Evolutionary conservation across 2,113 vertebrate species (phyloP).

Genomic region (Epinephelus moara): DNA sequence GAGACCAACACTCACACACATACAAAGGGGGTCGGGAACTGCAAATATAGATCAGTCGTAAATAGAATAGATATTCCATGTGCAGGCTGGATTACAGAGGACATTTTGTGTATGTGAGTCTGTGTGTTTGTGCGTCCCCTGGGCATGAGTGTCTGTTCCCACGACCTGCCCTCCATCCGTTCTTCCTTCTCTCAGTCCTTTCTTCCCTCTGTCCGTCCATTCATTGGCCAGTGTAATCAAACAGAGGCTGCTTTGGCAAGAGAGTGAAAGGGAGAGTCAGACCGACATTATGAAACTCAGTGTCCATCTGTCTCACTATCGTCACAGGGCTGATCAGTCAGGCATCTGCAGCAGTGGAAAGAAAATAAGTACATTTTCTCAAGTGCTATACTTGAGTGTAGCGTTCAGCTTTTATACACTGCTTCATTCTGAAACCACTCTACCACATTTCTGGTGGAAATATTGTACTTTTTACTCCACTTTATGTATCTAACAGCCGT

Average conservation of each 20-base stretch:
- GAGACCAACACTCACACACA: slow-evolving; percentile 54
- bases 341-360: slow-evolving; percentile 1
- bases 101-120: slow-evolving; percentile 57
- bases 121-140: slow-evolving; percentile 63
- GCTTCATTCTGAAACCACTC: neutral
- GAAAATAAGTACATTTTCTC: neutral
- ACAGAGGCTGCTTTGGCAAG: slow-evolving; percentile 57
- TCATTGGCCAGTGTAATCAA: slow-evolving; percentile 65
- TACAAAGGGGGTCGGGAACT: slow-evolving; percentile 61
- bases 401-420: neutral
- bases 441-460: neutral
- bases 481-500: neutral
- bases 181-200: slow-evolving; percentile 59
- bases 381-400: neutral
- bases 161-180: slow-evolving; percentile 76
- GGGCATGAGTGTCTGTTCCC: slow-evolving; percentile 79
- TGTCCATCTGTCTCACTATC: slow-evolving; percentile 38
- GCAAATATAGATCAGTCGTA: slow-evolving; percentile 72
- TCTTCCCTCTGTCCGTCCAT: slow-evolving; percentile 50
- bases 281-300: slow-evolving; percentile 2
- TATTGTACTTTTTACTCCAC: neutral
- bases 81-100: slow-evolving; percentile 62
- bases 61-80: slow-evolving; percentile 73
- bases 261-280: slow-evolving; percentile 23
- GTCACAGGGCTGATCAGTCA: neutral